Conservation (phyloP, 2,113 vertebrate species). For the Atractosteus spatula region DNA sequence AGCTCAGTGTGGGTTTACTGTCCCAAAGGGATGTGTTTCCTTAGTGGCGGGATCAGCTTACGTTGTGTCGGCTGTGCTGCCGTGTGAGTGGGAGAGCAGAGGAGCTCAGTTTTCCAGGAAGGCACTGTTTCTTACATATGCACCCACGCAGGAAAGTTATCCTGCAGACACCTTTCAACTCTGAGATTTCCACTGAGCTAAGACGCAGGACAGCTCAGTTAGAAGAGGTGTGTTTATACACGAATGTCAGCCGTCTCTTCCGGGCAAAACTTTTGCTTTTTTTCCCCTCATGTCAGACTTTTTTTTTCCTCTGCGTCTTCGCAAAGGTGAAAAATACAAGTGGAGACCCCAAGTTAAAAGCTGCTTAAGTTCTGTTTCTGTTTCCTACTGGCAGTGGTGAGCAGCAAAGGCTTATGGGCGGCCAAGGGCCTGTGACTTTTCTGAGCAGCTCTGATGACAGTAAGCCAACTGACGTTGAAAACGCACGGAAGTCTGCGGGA, state of each 20-base stretch:
- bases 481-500: conserved; percentile 19
- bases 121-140: conserved; percentile 21
- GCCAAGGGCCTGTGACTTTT: conserved; percentile 21
- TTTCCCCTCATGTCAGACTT: too few species aligned
- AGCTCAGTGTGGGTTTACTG: conserved; percentile 35
- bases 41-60: conserved; percentile 25
- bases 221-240: too few species aligned
- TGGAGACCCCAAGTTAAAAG: too few species aligned
- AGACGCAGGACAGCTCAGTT: conserved; percentile 6
- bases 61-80: conserved; percentile 17
- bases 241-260: too few species aligned
- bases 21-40: conserved; percentile 23
- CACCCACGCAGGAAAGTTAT: conserved; percentile 33
- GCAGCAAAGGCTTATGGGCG: conserved; percentile 28
- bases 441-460: conserved; percentile 21
- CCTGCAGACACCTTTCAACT: conserved; percentile 33
- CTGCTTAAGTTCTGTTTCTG: too few species aligned
- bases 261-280: too few species aligned
- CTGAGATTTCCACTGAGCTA: conserved; percentile 25
- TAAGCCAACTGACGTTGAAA: conserved; percentile 28
- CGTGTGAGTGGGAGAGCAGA: conserved; percentile 30
- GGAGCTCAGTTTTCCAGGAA: conserved; percentile 37
- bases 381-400: conserved; percentile 14
- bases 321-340: too few species aligned
- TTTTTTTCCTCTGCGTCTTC: too few species aligned